Percentiles rank a stretch among this genome's conserved stretches.
Conservation (phyloP, 2,888 invertebrate genomes). For the Palloptera scutellata region DNA sequence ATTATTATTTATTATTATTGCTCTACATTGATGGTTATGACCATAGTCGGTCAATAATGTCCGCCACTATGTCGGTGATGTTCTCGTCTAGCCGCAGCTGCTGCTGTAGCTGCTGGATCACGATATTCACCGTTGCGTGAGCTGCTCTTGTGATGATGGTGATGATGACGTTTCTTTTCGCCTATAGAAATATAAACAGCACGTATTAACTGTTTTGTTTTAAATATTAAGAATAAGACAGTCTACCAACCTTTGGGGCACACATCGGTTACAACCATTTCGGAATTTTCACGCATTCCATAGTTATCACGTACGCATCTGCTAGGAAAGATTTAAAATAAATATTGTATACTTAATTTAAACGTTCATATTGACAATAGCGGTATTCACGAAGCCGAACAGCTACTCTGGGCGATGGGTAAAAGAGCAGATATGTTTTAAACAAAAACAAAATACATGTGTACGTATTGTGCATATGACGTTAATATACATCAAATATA, state of each 20-base stretch:
- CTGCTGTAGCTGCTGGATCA: conserved; percentile 55
- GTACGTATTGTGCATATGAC: too few species aligned
- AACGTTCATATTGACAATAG: too few species aligned
- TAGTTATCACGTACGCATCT: conserved; percentile 62
- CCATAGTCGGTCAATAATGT: conserved; percentile 65
- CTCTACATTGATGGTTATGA: conserved; percentile 64
- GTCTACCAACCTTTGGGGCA: conserved; percentile 59
- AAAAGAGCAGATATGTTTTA: too few species aligned
- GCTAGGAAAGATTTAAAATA: conserved; percentile 16
- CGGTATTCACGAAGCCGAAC: too few species aligned
- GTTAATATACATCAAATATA: too few species aligned
- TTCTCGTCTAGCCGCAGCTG: conserved; percentile 58
- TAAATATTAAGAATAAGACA: too few species aligned
- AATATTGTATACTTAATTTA: too few species aligned
- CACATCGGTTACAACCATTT: conserved; percentile 77
- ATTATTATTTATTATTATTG: conserved; percentile 46
- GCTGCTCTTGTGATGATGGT: conserved; percentile 63
- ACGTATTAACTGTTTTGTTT: not conserved
- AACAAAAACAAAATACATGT: too few species aligned
- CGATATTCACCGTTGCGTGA: conserved; percentile 62
- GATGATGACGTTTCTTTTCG: conserved; percentile 65
- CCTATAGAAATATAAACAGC: conserved; percentile 38
- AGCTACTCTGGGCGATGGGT: too few species aligned
- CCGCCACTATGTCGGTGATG: conserved; percentile 63
- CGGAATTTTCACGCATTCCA: conserved; percentile 76